Evolutionary conservation across 1,140 invertebrate genomes (phyloP).

Genomic region (Zeugodacus cucurbitae): DNA sequence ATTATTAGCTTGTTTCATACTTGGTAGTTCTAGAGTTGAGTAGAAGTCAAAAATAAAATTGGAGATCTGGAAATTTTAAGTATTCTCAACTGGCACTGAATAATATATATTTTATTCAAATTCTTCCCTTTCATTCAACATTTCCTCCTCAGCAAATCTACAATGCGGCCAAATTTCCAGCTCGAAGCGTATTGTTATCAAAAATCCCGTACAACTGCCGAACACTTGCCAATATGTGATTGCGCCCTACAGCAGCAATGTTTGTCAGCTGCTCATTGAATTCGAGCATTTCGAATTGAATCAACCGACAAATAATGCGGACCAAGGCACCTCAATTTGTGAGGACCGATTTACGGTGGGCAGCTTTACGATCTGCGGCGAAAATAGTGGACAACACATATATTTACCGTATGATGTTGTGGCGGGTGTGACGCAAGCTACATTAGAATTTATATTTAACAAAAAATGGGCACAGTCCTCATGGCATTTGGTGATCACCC

Average conservation of each 20-base stretch:
- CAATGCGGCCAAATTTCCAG: constrained; percentile 29
- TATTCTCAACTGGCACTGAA: too few relatives aligned
- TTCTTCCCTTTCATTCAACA: too few relatives aligned
- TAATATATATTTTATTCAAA: too few relatives aligned
- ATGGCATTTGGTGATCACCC: constrained; percentile 74
- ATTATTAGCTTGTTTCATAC: too few relatives aligned
- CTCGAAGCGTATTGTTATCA: constrained; percentile 41
- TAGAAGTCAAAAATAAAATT: too few relatives aligned
- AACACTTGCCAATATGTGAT: constrained; percentile 54
- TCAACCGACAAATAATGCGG: constrained; percentile 68
- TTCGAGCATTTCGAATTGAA: constrained; percentile 79
- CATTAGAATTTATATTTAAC: constrained; percentile 52
- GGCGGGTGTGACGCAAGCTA: constrained; percentile 52
- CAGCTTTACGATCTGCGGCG: constrained; percentile 73
- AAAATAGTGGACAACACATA: constrained; percentile 82
- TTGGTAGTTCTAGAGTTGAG: too few relatives aligned
- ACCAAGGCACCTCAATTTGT: constrained; percentile 55
- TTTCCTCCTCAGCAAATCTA: constrained; percentile 39
- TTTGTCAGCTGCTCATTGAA: constrained; percentile 78
- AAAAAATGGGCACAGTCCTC: constrained; percentile 48
- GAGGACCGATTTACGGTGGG: constrained; percentile 72
- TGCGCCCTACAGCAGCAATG: constrained; percentile 65
- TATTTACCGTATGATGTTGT: constrained; percentile 61
- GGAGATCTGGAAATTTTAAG: too few relatives aligned
- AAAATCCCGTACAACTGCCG: constrained; percentile 36